A percentile compares a stretch with the other conserved stretches of the same genome.
These are phyloP conservation scores for Pomacea maculata DNA, from an alignment of 1,140 invertebrate species.

Conservation along the genomic window DNA sequence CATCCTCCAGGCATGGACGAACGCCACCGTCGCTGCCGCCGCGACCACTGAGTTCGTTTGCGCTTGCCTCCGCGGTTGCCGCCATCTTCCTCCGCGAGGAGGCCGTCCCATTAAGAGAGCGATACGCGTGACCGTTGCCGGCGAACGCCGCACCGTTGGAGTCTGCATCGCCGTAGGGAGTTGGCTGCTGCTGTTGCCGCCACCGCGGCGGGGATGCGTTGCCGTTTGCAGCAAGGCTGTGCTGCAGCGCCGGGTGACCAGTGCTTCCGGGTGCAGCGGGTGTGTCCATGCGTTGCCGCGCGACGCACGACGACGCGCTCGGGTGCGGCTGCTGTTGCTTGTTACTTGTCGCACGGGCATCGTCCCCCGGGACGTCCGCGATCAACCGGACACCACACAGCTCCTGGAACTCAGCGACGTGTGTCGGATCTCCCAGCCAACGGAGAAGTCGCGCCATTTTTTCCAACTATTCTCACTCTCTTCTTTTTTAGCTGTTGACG, in stretches of 20 bases:
- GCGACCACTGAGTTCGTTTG: no score
- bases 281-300: no score
- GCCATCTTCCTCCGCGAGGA: no score
- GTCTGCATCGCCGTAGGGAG: no score
- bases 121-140: no score
- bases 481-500: background rate
- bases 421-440: constrained; percentile 18
- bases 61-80: no score
- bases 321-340: background rate
- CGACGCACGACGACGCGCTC: no score
- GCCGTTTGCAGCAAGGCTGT: background rate
- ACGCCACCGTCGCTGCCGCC: no score
- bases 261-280: background rate
- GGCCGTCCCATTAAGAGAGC: no score
- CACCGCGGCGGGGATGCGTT: background rate
- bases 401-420: constrained; percentile 38
- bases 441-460: constrained; percentile 9
- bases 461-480: background rate
- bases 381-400: constrained; percentile 30
- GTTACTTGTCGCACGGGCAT: background rate
- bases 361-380: background rate
- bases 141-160: no score
- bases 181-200: no score
- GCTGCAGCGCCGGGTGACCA: constrained; percentile 1
- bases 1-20: background rate